Conservation (phyloP, 2,113 vertebrate species). For the Struthidea cinerea region DNA sequence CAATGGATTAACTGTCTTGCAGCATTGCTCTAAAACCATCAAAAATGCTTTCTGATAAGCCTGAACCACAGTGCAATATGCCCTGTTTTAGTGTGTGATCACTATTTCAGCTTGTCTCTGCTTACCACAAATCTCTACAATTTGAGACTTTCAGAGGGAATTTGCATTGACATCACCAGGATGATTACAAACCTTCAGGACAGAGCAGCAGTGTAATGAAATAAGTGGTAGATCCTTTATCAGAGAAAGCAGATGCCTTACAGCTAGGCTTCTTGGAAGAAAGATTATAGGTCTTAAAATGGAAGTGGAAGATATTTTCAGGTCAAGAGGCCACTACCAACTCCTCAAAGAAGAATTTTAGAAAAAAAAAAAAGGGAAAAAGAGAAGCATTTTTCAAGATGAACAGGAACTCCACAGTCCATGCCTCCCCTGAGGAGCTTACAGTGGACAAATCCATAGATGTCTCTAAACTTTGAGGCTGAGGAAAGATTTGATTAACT, state of each 20-base stretch:
- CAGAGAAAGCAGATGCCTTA: slow-evolving; percentile 26
- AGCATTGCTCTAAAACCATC: neutral
- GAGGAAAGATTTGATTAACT: neutral
- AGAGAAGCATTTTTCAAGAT: neutral
- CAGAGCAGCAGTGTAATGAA: slow-evolving; percentile 26
- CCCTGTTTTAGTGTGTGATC: neutral
- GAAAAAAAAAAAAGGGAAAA: neutral
- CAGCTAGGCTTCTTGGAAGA: slow-evolving; percentile 1
- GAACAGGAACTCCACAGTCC: neutral
- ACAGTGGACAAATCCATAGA: neutral
- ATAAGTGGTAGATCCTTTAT: slow-evolving; percentile 49
- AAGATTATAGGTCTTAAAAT: slow-evolving; percentile 38
- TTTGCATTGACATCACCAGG: slow-evolving; percentile 41
- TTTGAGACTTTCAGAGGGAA: slow-evolving; percentile 47
- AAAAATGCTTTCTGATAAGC: slow-evolving; percentile 7
- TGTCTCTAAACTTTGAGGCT: neutral
- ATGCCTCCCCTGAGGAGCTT: neutral
- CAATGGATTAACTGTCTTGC: neutral
- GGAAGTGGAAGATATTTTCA: neutral
- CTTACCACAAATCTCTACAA: neutral
- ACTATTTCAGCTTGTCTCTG: slow-evolving; percentile 1
- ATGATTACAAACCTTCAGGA: slow-evolving; percentile 51
- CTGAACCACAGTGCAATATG: neutral
- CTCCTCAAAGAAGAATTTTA: neutral
- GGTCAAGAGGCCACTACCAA: neutral